A percentile compares a stretch with the other conserved stretches of the same genome.
Evolutionary conservation across 2,113 vertebrate genomes (phyloP).

Genomic region (Coturnix japonica): DNA sequence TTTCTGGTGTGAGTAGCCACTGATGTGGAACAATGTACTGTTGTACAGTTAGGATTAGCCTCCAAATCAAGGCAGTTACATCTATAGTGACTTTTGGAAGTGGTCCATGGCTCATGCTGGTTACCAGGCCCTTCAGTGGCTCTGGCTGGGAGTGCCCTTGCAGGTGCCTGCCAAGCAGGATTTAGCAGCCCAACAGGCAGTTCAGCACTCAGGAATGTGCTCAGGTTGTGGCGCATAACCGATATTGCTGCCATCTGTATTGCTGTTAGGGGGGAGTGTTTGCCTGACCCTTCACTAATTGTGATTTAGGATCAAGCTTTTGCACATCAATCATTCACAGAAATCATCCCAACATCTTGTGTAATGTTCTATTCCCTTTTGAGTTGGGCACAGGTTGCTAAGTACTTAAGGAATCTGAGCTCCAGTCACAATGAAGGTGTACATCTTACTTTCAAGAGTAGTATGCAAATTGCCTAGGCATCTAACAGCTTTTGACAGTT

Average conservation of each 20-base stretch:
- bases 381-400: background rate
- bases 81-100: background rate
- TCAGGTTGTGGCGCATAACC: rapidly evolving
- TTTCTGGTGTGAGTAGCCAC: background rate
- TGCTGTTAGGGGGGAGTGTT: background rate
- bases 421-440: background rate
- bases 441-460: background rate
- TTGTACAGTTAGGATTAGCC: background rate
- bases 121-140: background rate
- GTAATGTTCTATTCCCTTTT: background rate
- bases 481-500: background rate
- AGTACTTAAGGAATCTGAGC: background rate
- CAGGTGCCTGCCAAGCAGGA: background rate
- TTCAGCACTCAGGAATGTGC: background rate
- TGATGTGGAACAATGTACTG: background rate
- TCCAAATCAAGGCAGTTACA: background rate
- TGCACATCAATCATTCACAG: background rate
- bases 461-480: too few relatives aligned
- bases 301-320: background rate
- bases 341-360: background rate
- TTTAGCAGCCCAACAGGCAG: background rate
- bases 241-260: background rate
- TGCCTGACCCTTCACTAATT: rapidly evolving
- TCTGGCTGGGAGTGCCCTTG: background rate
- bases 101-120: background rate